These are phyloP conservation scores for Daboia siamensis DNA, from an alignment of 2,113 vertebrate species.

Conservation along the genomic window DNA sequence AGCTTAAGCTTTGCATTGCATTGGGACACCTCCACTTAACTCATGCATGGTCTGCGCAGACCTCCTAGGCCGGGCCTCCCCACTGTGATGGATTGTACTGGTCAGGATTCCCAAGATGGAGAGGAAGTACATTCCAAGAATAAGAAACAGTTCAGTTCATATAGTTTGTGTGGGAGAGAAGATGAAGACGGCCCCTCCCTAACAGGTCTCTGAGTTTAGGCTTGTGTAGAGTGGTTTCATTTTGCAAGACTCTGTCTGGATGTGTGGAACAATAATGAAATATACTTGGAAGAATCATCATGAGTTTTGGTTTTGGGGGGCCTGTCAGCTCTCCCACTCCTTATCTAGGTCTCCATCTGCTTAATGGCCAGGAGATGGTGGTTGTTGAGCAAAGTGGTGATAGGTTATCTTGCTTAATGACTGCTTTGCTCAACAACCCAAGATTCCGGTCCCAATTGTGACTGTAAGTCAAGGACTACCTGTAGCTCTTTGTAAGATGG, in stretches of 20 bases:
- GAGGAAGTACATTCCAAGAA: background rate
- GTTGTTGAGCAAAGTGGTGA: background rate
- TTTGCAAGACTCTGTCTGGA: background rate
- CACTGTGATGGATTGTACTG: background rate
- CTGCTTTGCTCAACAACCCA: background rate
- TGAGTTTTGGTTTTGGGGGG: background rate
- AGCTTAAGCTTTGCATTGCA: background rate
- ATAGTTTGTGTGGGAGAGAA: background rate
- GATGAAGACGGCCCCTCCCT: background rate
- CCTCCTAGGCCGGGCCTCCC: background rate
- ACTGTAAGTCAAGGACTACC: background rate
- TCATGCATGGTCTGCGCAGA: background rate
- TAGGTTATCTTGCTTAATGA: background rate
- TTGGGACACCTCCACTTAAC: background rate
- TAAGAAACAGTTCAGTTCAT: background rate
- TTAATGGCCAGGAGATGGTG: background rate
- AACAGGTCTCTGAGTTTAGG: background rate
- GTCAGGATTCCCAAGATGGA: background rate
- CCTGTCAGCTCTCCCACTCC: background rate
- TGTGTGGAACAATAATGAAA: background rate
- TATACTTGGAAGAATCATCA: background rate
- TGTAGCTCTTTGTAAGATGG: background rate
- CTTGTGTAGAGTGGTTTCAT: background rate
- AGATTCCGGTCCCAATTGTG: background rate
- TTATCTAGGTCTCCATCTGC: background rate